These are phyloP conservation scores for Diachrysia chrysitis DNA, from an alignment of 2,888 invertebrate genomes.

Conservation along the genomic window DNA sequence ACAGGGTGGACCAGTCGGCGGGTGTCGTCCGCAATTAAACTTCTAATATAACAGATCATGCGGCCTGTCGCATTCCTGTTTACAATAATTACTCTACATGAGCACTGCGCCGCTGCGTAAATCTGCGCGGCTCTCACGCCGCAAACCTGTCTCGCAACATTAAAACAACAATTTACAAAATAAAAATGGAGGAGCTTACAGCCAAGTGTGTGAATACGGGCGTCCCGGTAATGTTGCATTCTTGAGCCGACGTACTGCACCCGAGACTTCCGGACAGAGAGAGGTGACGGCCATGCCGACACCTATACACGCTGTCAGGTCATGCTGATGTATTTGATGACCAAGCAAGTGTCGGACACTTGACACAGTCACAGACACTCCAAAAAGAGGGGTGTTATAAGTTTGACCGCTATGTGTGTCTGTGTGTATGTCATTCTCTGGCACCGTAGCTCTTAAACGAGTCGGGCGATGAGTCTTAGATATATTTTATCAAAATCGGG, in stretches of 20 bases:
- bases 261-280: neutral
- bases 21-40: slow-evolving; percentile 20
- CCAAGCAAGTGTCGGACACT: no score
- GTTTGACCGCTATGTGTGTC: no score
- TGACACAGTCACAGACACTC: no score
- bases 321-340: no score
- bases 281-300: no score
- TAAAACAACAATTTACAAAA: slow-evolving; percentile 33
- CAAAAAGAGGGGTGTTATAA: no score
- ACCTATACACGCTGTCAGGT: no score
- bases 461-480: no score
- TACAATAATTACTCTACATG: neutral
- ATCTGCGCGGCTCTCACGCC: slow-evolving; percentile 30
- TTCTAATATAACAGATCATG: slow-evolving; percentile 40
- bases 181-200: slow-evolving; percentile 11
- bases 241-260: neutral
- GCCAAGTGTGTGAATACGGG: neutral
- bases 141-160: slow-evolving; percentile 30
- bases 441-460: no score
- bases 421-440: no score
- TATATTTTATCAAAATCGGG: no score
- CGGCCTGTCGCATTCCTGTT: neutral
- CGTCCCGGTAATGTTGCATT: neutral
- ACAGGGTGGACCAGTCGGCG: slow-evolving; percentile 27
- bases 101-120: slow-evolving; percentile 6